Base-by-base conservation (phyloP, 2,797 vertebrate species). In the Serranus cabrilla region DNA sequence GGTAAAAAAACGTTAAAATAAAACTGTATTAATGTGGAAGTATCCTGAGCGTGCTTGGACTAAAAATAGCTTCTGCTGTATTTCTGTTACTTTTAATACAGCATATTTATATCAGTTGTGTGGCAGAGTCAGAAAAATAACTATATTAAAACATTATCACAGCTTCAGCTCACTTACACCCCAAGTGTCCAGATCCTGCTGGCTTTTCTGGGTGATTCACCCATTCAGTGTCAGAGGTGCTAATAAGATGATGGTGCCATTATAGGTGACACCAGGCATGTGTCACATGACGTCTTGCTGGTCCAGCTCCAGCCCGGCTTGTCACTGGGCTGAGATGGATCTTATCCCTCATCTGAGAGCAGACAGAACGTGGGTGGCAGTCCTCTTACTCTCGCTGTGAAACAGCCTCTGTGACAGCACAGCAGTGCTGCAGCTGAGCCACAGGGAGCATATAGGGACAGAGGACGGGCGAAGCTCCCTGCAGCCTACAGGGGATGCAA, bases 351-450 rank as follows among this genome's bases (percentile, higher is more conserved):
- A 66, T 86, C 70, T 61, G 74, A 81, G 86, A 87, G 87, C 89
- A 84, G 86, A 89, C 87, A 86, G 80, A 34, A 78, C 54, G 88
- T 91, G 88, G 89, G 91, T 71, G 90, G 88, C 69, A 21, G 68
- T 70, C 69, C 80, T 88, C 56, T 81, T 78, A 63, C 83, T 67
- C 83, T 78, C 16, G 2, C 78, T 78, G 85, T 77, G 85, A 86
- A 87, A 74, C 79, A 45, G 85, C 71, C 74, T 87, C 63, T 75
- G 77, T 82, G 83, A 86, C 86, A 80, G 71, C 82, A 71, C 84
- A 87, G 84, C 78, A 85, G 87, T 71, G 82, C 67, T 61, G 70
- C 90, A 90, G 87, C 90, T 90, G 88, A 93, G 88, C 86, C 87
- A 74, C 81, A 12, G 64, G 82, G 76, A 86, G 66, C 81, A 77